These are phyloP conservation scores for Lagocephalus sceleratus DNA, from an alignment of 2,797 vertebrate genomes.

Conservation along the genomic window DNA sequence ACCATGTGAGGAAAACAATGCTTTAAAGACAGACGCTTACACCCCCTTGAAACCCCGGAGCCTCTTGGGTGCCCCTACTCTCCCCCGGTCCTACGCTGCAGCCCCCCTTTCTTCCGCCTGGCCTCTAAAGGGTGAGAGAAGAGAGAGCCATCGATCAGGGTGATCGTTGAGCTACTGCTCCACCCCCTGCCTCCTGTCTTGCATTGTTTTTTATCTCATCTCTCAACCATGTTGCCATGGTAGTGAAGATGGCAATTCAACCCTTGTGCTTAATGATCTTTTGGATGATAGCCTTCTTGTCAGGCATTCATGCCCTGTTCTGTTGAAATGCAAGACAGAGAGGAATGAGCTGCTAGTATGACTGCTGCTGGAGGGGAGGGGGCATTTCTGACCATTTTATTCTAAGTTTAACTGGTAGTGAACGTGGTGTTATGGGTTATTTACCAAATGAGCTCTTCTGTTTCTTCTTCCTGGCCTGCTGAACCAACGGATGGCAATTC, in stretches of 20 bases:
- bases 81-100: constrained; percentile 26
- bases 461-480: constrained; percentile 25
- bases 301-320: constrained; percentile 74
- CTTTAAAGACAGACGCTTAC: constrained; percentile 55
- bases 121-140: constrained; percentile 45
- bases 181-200: constrained; percentile 71
- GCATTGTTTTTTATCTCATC: constrained; percentile 82
- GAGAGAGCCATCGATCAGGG: constrained; percentile 75
- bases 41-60: constrained; percentile 57
- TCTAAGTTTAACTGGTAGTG: constrained; percentile 54
- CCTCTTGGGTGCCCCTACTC: constrained; percentile 15
- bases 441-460: constrained; percentile 53
- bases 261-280: constrained; percentile 85
- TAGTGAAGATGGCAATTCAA: constrained; percentile 83
- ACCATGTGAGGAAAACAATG: constrained; percentile 51
- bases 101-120: constrained; percentile 42
- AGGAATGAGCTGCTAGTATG: constrained; percentile 46
- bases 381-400: constrained; percentile 59
- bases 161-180: constrained; percentile 69
- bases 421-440: constrained; percentile 50
- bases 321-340: constrained; percentile 69
- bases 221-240: constrained; percentile 85
- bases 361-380: constrained; percentile 22
- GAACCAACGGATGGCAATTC: constrained; percentile 54
- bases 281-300: constrained; percentile 84